A percentile compares a stretch with the other conserved stretches of the same genome.
Conservation (phyloP, 2,113 vertebrate species). For the Semnopithecus entellus region DNA sequence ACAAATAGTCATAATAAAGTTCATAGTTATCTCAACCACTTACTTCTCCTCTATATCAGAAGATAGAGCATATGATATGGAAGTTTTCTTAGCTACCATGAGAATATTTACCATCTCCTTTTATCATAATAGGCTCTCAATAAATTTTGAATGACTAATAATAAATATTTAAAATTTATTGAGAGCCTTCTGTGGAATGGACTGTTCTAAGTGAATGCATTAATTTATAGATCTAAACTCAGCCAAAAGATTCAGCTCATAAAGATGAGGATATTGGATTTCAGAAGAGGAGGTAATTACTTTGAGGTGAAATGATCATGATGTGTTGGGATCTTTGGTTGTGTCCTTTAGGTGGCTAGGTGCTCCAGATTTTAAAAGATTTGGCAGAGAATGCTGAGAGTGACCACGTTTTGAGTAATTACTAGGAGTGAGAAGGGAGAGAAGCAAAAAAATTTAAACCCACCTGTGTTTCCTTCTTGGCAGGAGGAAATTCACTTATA, state of each 20-base stretch:
- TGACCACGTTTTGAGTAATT: not conserved
- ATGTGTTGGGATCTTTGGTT: not conserved
- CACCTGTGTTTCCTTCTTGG: not conserved
- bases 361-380: not conserved
- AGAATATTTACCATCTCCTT: not conserved
- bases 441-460: not conserved
- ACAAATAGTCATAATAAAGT: not conserved
- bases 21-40: not conserved
- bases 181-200: not conserved
- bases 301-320: not conserved
- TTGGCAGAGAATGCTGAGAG: not conserved
- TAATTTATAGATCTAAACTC: not conserved
- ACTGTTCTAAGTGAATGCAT: not conserved
- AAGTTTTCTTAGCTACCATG: not conserved
- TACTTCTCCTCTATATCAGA: not conserved
- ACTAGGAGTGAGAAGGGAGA: not conserved
- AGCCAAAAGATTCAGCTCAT: not conserved
- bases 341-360: not conserved
- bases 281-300: not conserved
- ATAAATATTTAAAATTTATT: not conserved
- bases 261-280: not conserved
- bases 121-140: not conserved
- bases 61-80: not conserved
- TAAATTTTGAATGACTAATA: not conserved
- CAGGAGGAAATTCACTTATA: not conserved